Evolutionary conservation across 1,140 invertebrate genomes (phyloP).

Genomic region (Samia ricini): DNA sequence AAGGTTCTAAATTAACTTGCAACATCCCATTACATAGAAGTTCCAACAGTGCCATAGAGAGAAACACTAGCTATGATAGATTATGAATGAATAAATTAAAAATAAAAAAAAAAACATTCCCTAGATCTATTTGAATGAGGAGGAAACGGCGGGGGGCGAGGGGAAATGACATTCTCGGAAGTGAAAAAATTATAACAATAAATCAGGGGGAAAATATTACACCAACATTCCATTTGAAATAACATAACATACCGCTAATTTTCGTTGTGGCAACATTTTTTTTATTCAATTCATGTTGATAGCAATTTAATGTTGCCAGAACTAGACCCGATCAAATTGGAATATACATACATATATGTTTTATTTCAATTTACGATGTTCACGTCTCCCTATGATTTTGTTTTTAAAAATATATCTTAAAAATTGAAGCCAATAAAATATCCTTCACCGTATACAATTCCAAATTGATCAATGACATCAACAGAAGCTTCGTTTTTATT

Average conservation of each 20-base stretch:
- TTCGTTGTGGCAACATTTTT: conserved; percentile 63
- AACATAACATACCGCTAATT: conserved; percentile 44
- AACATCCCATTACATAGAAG: conserved; percentile 61
- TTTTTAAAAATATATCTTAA: neutral
- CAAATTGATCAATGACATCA: conserved; percentile 70
- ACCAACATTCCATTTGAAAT: conserved; percentile 78
- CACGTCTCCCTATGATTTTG: neutral
- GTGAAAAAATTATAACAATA: conserved; percentile 53
- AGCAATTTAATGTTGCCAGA: conserved; percentile 63
- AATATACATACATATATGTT: conserved; percentile 34
- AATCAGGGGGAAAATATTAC: conserved; percentile 63
- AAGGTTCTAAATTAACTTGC: conserved; percentile 56
- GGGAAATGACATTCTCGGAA: conserved; percentile 54
- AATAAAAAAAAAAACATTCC: conserved; percentile 58
- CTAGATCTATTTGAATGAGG: conserved; percentile 63
- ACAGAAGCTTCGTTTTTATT: conserved; percentile 40
- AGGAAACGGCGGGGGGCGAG: conserved; percentile 23
- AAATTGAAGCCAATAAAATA: conserved; percentile 60
- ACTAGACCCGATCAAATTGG: conserved; percentile 69
- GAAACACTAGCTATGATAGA: conserved; percentile 63
- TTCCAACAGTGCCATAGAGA: conserved; percentile 56
- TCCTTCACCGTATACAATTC: conserved; percentile 64
- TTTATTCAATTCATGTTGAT: neutral
- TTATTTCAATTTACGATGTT: conserved; percentile 3
- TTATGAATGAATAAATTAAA: conserved; percentile 52